Evolutionary conservation across 2,888 invertebrate species (phyloP), one percentile per base, ranked within the genome.

Genomic region (Spisula subtruncata): DNA sequence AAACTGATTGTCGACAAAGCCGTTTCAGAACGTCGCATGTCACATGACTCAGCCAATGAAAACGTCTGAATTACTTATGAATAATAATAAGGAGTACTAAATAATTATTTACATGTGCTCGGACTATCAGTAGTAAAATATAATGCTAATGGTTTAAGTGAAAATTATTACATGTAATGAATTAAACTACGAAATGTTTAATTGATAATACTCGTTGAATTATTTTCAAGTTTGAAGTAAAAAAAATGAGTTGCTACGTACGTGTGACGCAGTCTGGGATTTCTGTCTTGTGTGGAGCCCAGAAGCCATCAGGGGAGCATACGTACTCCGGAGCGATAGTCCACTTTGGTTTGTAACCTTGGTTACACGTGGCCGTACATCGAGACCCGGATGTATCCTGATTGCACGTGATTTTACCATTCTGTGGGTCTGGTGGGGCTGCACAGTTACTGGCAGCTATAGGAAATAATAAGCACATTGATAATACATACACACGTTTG

Each of bases 201-300:
- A 41, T 41, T 41, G 41, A 5, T 41, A 8, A 41, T 41, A 41
- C 41, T 41, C 41, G 4, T 8, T 41, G 41, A 8, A 5, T 41
- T 41, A 41, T 41, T 41, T 41, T 8, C 2, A 41, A 41, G 41
- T 41, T 41, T 56, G 4, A 20, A 8, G 56, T 56, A 12, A 85
- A 10, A 79, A 54, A 51, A 51, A 51, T 10, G 51, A 16, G 51
- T 51, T 48, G 51, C 12, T 4, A 71, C 56, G 56, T 92, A 95
- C 94, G 93, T 88, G 93, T 89, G 12, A 94, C 92, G 89, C 95
- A 95, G 87, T 94, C 91, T 32, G 95, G 94, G 29, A 94, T 92
- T 54, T 91, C 91, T 71, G 90, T 91, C 25, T 90, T 86, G 12
- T 91, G 90, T 20, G 95, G 94, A 10, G 92, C 88, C 95, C 95